Evolutionary conservation across 2,113 vertebrate genomes (phyloP).

Genomic region (Paramisgurnus dabryanus): DNA sequence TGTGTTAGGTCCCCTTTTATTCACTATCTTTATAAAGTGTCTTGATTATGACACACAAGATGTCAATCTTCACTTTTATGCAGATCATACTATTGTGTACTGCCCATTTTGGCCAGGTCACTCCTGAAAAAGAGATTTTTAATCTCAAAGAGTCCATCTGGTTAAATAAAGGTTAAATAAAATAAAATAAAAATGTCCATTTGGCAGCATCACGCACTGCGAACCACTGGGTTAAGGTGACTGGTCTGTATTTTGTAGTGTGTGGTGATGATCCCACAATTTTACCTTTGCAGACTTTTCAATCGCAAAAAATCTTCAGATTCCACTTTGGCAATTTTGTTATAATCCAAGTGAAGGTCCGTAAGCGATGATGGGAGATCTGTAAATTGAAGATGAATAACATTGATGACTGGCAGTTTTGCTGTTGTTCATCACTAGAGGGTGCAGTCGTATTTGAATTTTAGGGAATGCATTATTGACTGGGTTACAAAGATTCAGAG

Average conservation of each 20-base stretch:
- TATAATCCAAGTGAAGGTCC: conserved; percentile 92
- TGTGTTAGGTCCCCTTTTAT: too few species aligned
- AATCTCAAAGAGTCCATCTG: too few species aligned
- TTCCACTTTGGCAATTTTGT: conserved; percentile 89
- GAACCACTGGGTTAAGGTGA: neutral
- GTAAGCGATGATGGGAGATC: conserved; percentile 83
- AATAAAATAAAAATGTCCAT: too few species aligned
- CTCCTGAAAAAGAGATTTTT: too few species aligned
- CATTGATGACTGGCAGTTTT: neutral
- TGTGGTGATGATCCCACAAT: neutral
- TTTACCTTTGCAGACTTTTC: conserved; percentile 90
- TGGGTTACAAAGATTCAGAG: neutral
- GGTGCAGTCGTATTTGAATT: neutral
- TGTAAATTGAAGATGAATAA: conserved; percentile 59
- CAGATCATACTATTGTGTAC: too few species aligned
- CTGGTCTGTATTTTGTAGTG: neutral
- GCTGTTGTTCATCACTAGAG: neutral
- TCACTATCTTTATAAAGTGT: too few species aligned
- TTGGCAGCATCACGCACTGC: too few species aligned
- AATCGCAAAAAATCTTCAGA: conserved; percentile 91
- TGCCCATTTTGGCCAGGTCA: too few species aligned
- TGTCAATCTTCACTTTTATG: too few species aligned
- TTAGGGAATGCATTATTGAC: neutral
- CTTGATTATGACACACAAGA: too few species aligned
- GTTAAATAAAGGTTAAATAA: too few species aligned